Evolutionary conservation across 2,113 vertebrate species (phyloP), one percentile per base, ranked within the genome.

Genomic region (Morone chrysops): DNA sequence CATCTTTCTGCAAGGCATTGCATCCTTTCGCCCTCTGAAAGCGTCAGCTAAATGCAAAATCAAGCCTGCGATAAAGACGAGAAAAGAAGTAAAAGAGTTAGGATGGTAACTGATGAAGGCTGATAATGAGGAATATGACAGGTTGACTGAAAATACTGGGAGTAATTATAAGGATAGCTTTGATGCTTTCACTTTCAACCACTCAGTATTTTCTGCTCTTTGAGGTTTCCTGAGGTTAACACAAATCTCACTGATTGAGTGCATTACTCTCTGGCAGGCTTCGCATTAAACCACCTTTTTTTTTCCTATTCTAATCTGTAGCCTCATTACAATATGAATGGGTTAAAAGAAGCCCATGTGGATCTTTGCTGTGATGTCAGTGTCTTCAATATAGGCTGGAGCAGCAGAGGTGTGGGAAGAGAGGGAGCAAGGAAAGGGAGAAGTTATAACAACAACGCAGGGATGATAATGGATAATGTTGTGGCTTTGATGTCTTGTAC

Each of bases 321-420:
- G 40, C 78, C 62, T 89, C 59, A 84, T 91, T 90, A 89, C 78
- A 91, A 85, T 88, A 66, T 82, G 80, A 88, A 87, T 87, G 82
- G 81, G 62, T 53, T 77, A 57, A 62, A 72, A 81, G 62, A 76
- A 25, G 38, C 6, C 40, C 2, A 3, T 47, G 62, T 81, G 76
- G 70, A 78, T 83, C 56, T 75, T 31, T 61, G 75, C 59, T 53
- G 67, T 53, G 13, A 16, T 56, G 75, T 67, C 73, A 76, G 80
- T 79, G 67, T 63, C 62, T 65, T 72, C 66, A 48, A 70, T 38
- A 22, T 73, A 70, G n/a, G 71, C 54, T 54, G 59, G 48, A 65
- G 70, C 45, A 51, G 56, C 12, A 25, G 8, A 67, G 31, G 75
- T 59, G 56, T 31, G 22, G 20, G 16, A 51, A 71, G 59, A 62